These are phyloP conservation scores for Drosophila anomalata DNA, from an alignment of 2,888 invertebrate species.

Conservation along the genomic window DNA sequence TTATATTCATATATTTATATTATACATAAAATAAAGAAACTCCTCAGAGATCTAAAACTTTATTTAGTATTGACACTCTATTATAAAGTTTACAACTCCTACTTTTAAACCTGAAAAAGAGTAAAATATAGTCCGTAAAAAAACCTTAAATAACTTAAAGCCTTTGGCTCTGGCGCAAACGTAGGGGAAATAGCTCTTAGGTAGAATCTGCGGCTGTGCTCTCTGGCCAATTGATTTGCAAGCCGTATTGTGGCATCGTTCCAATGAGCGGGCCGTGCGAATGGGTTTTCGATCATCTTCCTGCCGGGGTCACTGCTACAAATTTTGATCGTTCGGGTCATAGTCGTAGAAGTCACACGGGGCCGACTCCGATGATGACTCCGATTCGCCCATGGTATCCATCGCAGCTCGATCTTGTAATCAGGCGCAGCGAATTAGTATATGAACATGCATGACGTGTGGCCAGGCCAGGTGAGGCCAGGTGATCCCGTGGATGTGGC, in stretches of 20 bases:
- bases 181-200: constrained; percentile 22
- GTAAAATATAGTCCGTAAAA: too few relatives aligned
- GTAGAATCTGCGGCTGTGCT: constrained; percentile 58
- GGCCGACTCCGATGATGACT: constrained; percentile 14
- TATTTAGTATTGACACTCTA: too few relatives aligned
- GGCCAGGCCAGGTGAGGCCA: constrained; percentile 65
- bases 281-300: constrained; percentile 68
- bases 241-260: constrained; percentile 74
- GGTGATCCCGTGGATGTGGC: neutral
- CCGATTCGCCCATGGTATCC: constrained; percentile 10
- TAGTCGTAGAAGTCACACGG: constrained; percentile 74
- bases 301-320: constrained; percentile 73
- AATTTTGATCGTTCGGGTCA: constrained; percentile 80
- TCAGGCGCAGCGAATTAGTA: constrained; percentile 80
- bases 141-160: neutral
- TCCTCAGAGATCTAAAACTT: neutral
- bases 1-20: too few relatives aligned
- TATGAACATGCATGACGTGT: constrained; percentile 81
- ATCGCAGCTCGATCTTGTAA: constrained; percentile 65
- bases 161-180: constrained; percentile 14
- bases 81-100: neutral
- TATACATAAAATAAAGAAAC: neutral
- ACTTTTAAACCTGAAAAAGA: neutral
- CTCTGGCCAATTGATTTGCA: constrained; percentile 73
- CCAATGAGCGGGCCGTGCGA: constrained; percentile 77